phyloP scores from a whole-genome alignment of 2,113 vertebrate genomes.

The Lycocorax pyrrhopterus region DNA sequence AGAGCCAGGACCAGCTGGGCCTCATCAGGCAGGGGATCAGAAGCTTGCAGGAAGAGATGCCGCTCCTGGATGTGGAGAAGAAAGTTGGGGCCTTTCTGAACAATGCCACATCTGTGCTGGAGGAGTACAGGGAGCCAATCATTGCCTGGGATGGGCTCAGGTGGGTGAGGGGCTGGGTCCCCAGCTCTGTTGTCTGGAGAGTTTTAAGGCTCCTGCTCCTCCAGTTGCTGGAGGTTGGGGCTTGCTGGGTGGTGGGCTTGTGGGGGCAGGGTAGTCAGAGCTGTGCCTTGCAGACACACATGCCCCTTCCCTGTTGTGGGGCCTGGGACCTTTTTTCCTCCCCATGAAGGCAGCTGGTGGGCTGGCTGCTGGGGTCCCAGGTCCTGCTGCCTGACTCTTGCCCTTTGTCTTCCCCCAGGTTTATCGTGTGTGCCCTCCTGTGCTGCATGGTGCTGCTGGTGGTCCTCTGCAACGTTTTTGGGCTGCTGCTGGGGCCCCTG shows the following conservation, averaged over 20 bases:
- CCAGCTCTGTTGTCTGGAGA: fast-evolving
- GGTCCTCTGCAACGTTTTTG: constrained; percentile 76
- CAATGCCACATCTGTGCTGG: fast-evolving
- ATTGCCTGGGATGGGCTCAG: constrained; percentile 56
- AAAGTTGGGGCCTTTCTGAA: not conserved
- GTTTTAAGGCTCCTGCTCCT: not conserved
- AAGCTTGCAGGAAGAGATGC: not conserved
- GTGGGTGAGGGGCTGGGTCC: not conserved
- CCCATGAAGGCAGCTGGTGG: not conserved
- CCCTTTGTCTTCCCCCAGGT: constrained; percentile 52
- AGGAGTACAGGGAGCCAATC: not conserved
- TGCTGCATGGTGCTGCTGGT: constrained; percentile 80
- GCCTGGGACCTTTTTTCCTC: not conserved
- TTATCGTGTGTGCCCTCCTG: constrained; percentile 60
- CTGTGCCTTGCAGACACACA: not conserved
- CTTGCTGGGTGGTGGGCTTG: not conserved
- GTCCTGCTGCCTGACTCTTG: not conserved
- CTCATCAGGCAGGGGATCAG: constrained; percentile 59
- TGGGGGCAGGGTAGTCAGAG: not conserved
- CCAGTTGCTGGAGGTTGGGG: not conserved
- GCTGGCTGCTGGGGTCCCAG: not conserved
- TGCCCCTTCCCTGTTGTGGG: not conserved
- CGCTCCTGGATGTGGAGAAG: not conserved
- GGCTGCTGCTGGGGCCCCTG: constrained; percentile 75
- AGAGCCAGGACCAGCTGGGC: constrained; percentile 39